phyloP scores from a whole-genome alignment of 1,140 invertebrate species.

The Teleopsis dalmanni region DNA sequence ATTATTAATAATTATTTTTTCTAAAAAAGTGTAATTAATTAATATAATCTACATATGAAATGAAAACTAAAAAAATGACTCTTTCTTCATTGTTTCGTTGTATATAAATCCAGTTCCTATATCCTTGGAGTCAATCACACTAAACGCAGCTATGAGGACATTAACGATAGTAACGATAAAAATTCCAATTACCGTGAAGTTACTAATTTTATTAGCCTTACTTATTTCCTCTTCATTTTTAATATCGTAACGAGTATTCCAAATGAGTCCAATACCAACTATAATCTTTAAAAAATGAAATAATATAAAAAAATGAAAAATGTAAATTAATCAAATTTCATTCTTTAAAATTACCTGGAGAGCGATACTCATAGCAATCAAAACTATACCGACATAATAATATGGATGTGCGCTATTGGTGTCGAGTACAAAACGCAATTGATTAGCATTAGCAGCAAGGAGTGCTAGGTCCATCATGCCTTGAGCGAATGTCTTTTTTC shows the following conservation, averaged over 20 bases:
- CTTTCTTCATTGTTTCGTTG: too few relatives aligned
- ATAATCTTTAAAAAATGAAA: conserved; percentile 49
- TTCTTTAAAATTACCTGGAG: conserved; percentile 55
- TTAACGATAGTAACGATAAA: conserved; percentile 73
- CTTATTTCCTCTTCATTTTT: conserved; percentile 59
- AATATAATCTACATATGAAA: too few relatives aligned
- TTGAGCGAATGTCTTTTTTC: conserved; percentile 81
- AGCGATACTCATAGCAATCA: conserved; percentile 66
- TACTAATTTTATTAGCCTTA: conserved; percentile 66
- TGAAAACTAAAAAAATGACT: too few relatives aligned
- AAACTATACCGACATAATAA: conserved; percentile 60
- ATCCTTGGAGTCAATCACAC: conserved; percentile 44
- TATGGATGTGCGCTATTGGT: conserved; percentile 59
- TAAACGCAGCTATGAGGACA: conserved; percentile 73
- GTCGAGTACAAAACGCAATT: conserved; percentile 73
- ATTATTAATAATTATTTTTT: too few relatives aligned
- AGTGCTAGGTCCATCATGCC: conserved; percentile 80
- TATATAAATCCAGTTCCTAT: neutral
- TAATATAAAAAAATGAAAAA: too few relatives aligned
- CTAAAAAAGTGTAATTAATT: too few relatives aligned
- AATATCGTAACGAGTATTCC: conserved; percentile 69
- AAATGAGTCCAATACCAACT: conserved; percentile 70
- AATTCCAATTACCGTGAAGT: conserved; percentile 67
- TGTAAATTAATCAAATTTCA: neutral
- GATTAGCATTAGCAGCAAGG: conserved; percentile 72